Base-by-base conservation (phyloP, 2,888 invertebrate species). In the Saturnia japonica region DNA sequence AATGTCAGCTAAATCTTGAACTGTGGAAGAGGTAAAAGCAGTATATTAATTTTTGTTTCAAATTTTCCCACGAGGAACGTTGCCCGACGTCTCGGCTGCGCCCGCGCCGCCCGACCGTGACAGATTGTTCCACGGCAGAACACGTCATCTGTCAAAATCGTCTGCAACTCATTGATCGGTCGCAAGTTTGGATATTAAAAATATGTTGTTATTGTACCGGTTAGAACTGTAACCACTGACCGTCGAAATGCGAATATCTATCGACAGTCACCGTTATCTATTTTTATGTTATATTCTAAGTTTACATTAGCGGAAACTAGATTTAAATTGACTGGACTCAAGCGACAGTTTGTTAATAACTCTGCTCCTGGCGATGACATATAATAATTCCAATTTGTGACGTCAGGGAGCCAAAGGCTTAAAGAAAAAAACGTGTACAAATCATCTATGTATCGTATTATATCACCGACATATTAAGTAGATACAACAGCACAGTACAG, bases 91-190 rank as follows among this genome's bases (percentile, higher is more conserved):
- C 77, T 77, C 74, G 72, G 72, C 72, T 72, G 74, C 72, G 71
- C 71, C 72, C 70, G 74, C 72, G 71, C 71, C 73, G 78, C 12
- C 25, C 71, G 68, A 75, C 81, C 81, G 83, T 89, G 90, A 91
- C 89, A 82, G 86, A 90, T 91, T 80, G 80, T 79, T 83, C 80
- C 78, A 82, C 83, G 87, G 88, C 89, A 87, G 87, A 78, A 80
- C 86, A 80, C 81, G 84, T 86, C 80, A 85, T 84, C 85, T 79
- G 84, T 85, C 87, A 86, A 80, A 77, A 79, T 76, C 75, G 78
- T 73, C 78, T 75, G 74, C 73, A 74, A 76, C 74, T 82, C 82
- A 87, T 85, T 82, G 84, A 85, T 86, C 79, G 77, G 75, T 72
- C 77, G 76, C 81, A 82, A 82, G 82, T 81, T 80, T 25, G 12